phyloP scores from a whole-genome alignment of 2,113 vertebrate species.

The Ammodytes dubius region DNA sequence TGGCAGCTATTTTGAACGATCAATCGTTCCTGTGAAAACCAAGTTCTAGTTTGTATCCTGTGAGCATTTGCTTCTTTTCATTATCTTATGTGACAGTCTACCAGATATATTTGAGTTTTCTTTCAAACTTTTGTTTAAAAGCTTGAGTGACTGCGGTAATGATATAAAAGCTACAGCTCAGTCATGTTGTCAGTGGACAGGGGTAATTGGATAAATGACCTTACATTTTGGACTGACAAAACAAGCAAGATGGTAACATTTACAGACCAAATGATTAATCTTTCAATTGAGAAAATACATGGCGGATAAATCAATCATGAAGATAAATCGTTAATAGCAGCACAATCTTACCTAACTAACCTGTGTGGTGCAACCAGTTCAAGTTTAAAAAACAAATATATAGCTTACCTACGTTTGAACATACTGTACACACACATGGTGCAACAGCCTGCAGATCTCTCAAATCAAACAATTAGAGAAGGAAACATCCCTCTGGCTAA shows the following conservation, averaged over 20 bases:
- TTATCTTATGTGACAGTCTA: neutral
- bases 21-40: neutral
- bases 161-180: too few relatives aligned
- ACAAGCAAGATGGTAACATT: neutral
- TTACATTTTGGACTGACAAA: neutral
- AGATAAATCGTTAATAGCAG: too few relatives aligned
- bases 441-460: slow-evolving; percentile 11
- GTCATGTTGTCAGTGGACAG: neutral
- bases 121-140: neutral
- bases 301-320: too few relatives aligned
- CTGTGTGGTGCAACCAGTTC: neutral
- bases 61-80: neutral
- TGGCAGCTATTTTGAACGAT: neutral
- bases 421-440: neutral
- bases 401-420: neutral
- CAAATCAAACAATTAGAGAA: neutral
- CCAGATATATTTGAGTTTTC: neutral
- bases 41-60: neutral
- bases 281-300: too few relatives aligned
- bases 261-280: too few relatives aligned
- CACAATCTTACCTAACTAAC: too few relatives aligned
- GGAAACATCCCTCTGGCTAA: neutral
- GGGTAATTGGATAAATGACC: neutral
- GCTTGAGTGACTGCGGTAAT: too few relatives aligned
- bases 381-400: too few relatives aligned